Conservation (phyloP, 2,113 vertebrate genomes). For the Loxodonta africana region DNA sequence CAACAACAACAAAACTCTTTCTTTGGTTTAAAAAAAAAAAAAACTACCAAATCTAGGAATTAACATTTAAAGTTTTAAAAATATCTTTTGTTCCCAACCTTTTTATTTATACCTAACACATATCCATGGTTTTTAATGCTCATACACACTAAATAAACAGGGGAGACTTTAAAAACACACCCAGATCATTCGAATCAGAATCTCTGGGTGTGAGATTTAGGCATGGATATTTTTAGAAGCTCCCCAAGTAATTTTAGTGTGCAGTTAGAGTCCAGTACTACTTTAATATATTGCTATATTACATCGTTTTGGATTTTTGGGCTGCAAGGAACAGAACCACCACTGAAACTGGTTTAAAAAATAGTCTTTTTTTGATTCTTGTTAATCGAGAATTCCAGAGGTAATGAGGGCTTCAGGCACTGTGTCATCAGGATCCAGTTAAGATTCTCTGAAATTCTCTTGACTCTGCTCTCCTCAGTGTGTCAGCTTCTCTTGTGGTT, state of each 20-base stretch:
- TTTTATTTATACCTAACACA: neutral
- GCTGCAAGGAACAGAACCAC: neutral
- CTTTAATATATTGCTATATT: neutral
- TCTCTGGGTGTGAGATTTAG: neutral
- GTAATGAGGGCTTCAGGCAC: neutral
- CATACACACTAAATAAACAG: neutral
- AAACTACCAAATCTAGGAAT: neutral
- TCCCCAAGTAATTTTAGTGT: neutral
- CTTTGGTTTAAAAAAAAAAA: neutral
- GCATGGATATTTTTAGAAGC: conserved; percentile 21
- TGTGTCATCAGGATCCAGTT: neutral
- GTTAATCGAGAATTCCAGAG: conserved; percentile 29
- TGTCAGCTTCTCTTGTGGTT: neutral
- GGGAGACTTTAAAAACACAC: neutral
- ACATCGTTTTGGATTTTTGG: conserved; percentile 1
- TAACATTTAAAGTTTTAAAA: conserved; percentile 15
- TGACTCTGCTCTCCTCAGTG: neutral
- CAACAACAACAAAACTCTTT: neutral
- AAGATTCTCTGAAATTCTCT: neutral
- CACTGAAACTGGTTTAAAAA: neutral
- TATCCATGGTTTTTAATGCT: neutral
- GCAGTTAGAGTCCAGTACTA: neutral
- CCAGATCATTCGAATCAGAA: conserved; percentile 10
- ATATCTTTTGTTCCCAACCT: neutral
- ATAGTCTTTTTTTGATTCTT: neutral